Base-by-base conservation (phyloP, 2,797 vertebrate species). In the Oreochromis grahami region DNA sequence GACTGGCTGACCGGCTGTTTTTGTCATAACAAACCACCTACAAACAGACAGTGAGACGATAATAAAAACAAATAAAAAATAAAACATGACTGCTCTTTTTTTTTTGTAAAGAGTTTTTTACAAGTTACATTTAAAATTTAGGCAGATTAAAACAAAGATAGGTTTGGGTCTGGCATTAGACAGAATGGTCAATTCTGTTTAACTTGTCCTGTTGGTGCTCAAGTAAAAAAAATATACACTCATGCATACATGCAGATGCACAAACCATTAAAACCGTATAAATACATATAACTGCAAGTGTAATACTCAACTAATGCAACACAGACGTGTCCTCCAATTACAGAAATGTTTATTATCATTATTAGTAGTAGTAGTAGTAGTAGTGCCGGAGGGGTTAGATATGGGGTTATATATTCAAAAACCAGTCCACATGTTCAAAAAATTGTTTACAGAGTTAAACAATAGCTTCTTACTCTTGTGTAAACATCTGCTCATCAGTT, bases 11-110 rank as follows among this genome's bases (percentile, higher is more conserved):
- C 6, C 53, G 87, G 79, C 92, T 94, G 86, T 96, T 96, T 93
- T 97, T 97, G 84, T 98, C 95, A 41, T 98, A 99, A 91, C 98
- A 98, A 43, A 97, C 97, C 76, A 99, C 94, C 98, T 99, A 15
- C 41, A 83, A 76, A 19, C 43, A 81, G 51, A 87, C 15, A 85
- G 3, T 5, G 52, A 68, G 3, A 11, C 2, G 0, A 15, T 63
- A 19, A 60, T 14, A 53, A 19, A 8, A 50, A 72, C 8, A 52
- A 24, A 55, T 14, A 50, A n/a, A 8, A 48, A 13, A 48, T 29
- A 48, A 72, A 72, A 12, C 41, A 32, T 26, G 9, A 19, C 24
- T 48, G 24, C 19, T 63, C 6, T 1, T 63, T 38, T 63, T 38
- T 63, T 36, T 63, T 63, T 38, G 34, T n/a, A 63, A 38, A 38